Evolutionary conservation across 2,797 vertebrate species (phyloP), one percentile per base, ranked within the genome.

Genomic region (Merluccius polli): DNA sequence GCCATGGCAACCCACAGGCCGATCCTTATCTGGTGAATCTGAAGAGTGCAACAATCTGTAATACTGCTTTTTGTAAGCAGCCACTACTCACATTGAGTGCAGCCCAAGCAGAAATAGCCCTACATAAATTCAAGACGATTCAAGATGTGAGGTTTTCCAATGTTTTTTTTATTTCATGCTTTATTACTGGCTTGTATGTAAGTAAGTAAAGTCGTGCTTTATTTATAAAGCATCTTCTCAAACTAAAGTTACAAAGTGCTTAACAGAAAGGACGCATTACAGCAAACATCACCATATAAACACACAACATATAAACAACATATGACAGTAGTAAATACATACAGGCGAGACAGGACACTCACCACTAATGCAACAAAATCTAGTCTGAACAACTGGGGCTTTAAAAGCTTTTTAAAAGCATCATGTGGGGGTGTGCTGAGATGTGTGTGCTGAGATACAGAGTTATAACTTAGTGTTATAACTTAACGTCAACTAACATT

Each of bases 1-100:
- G 74, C 89, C 82, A 84, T 86, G 75, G 85, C 75, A 82, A 89
- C 85, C 70, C 36, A 73, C 71, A 74, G 80, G 78, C 86, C 78
- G 85, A 81, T 32, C 67, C 83, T 71, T 36, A 78, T 87, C 83
- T 74, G 63, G 41, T 27, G 24, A 18, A 82, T 79, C n/a, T 3
- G 77, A 52, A 31, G 6, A 78, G 72, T 73, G 80, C 73, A 48
- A 75, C 75, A 78, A 78, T 78, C 79, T 81, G 79, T 67, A 69
- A 76, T 27, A 11, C 78, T 72, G 27, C 2, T 68, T 83, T 38
- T 65, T 71, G 2, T 24, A 75, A 4, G 3, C n/a, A 12, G 48
- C 27, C 35, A 32, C 48, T 27, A 30, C n/a, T 68, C 41, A 18
- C 29, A 31, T 12, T 15, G 33, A 73, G 36, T 29, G 16, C 21